phyloP scores from a whole-genome alignment of 2,113 vertebrate species.

The Gracilinanus agilis region DNA sequence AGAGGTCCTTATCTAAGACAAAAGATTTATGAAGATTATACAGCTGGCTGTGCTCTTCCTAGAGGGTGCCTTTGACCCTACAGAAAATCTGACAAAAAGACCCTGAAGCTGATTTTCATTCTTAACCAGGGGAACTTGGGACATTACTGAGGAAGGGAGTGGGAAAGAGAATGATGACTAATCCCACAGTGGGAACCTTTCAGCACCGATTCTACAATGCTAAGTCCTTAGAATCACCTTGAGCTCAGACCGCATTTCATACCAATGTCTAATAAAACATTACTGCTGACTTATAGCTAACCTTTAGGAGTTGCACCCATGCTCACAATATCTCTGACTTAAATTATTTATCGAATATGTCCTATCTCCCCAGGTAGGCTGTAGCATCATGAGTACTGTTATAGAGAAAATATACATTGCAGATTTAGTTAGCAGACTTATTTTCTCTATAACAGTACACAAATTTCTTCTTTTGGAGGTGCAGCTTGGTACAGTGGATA shows the following conservation, averaged over 20 bases:
- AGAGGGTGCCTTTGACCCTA: neutral
- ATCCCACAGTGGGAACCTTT: neutral
- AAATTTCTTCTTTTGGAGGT: neutral
- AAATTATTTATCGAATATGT: neutral
- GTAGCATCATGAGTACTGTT: neutral
- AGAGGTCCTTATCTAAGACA: conserved; percentile 30
- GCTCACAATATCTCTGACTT: neutral
- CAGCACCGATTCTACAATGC: neutral
- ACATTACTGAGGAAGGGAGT: neutral
- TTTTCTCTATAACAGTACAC: neutral
- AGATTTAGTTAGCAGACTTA: too few species aligned
- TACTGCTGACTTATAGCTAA: neutral
- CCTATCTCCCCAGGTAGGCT: neutral
- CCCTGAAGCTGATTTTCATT: neutral
- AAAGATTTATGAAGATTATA: conserved; percentile 40
- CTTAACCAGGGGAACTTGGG: neutral
- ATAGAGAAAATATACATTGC: too few species aligned
- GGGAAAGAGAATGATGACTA: neutral
- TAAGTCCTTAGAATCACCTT: neutral
- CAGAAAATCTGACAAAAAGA: neutral
- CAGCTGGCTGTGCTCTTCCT: conserved; percentile 1
- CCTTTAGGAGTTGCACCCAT: neutral
- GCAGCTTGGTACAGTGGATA: neutral
- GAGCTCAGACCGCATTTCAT: neutral
- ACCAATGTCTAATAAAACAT: neutral